These are phyloP conservation scores for Gulo gulo DNA, from an alignment of 2,113 vertebrate species.

Conservation along the genomic window DNA sequence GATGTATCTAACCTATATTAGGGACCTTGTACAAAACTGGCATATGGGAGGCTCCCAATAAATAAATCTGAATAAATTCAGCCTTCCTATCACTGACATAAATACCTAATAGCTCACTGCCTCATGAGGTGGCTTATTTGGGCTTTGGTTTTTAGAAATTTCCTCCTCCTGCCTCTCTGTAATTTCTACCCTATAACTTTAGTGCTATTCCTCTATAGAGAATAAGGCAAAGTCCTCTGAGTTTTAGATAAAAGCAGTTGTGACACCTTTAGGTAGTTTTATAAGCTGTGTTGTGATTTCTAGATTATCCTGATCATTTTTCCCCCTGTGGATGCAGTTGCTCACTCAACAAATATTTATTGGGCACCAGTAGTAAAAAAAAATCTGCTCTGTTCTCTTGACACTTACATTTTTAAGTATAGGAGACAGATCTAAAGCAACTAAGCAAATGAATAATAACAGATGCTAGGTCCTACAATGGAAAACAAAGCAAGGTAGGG, in stretches of 20 bases:
- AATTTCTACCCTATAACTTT: neutral
- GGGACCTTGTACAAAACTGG: neutral
- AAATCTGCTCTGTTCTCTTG: neutral
- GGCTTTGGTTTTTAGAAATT: neutral
- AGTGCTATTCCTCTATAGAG: neutral
- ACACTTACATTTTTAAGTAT: constrained; percentile 12
- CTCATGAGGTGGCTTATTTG: constrained; percentile 1
- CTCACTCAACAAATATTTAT: constrained; percentile 15
- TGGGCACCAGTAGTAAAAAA: neutral
- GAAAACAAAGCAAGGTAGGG: constrained; percentile 23
- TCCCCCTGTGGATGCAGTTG: neutral
- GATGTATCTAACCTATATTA: constrained; percentile 13
- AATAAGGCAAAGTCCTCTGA: neutral
- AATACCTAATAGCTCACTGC: neutral
- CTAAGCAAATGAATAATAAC: constrained; percentile 24
- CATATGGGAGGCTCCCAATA: neutral
- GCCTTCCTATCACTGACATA: constrained; percentile 1
- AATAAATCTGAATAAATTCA: neutral
- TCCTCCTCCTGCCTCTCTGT: neutral
- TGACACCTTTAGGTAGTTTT: neutral
- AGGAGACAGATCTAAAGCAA: neutral
- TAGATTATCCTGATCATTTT: constrained; percentile 1
- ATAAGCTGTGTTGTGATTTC: neutral
- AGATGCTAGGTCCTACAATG: neutral
- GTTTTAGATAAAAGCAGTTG: neutral